Percentiles rank a stretch among this genome's conserved stretches.
Evolutionary conservation across 1,140 invertebrate genomes (phyloP).

Genomic region (Leptopilina boulardi): DNA sequence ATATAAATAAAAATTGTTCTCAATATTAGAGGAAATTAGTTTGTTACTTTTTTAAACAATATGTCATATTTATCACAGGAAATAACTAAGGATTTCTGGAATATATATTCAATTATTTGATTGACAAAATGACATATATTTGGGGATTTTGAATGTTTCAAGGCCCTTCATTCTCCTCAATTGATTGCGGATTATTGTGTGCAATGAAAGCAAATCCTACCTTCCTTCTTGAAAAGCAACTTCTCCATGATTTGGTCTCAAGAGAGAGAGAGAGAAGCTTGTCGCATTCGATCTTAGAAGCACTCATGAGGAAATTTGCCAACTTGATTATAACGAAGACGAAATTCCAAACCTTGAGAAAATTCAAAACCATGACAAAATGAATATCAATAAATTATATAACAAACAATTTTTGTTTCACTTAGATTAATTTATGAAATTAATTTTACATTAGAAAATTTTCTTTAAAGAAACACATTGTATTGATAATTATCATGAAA

Average conservation of each 20-base stretch:
- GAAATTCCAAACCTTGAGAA: slow-evolving; percentile 43
- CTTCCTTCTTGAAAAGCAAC: slow-evolving; percentile 42
- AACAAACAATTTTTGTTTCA: too few species aligned
- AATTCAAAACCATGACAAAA: slow-evolving; percentile 41
- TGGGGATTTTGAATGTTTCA: slow-evolving; percentile 20
- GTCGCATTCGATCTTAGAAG: slow-evolving; percentile 43
- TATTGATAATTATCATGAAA: not conserved
- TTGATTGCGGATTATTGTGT: slow-evolving; percentile 44
- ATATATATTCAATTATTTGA: not conserved
- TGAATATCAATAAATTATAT: not conserved
- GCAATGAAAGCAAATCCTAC: slow-evolving; percentile 41
- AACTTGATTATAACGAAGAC: slow-evolving; percentile 50
- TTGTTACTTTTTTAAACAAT: too few species aligned
- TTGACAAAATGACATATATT: not conserved
- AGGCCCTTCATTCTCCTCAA: slow-evolving; percentile 46
- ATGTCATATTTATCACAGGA: too few species aligned
- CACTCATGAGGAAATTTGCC: slow-evolving; percentile 45
- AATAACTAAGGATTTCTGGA: not conserved
- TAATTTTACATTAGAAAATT: too few species aligned
- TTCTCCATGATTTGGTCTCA: slow-evolving; percentile 63
- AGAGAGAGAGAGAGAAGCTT: slow-evolving; percentile 45
- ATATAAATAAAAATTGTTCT: too few species aligned
- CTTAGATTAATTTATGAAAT: not conserved
- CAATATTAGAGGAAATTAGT: too few species aligned
- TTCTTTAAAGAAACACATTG: not conserved